phyloP scores from a whole-genome alignment of 2,113 vertebrate species.

The Aleadryas rufinucha region DNA sequence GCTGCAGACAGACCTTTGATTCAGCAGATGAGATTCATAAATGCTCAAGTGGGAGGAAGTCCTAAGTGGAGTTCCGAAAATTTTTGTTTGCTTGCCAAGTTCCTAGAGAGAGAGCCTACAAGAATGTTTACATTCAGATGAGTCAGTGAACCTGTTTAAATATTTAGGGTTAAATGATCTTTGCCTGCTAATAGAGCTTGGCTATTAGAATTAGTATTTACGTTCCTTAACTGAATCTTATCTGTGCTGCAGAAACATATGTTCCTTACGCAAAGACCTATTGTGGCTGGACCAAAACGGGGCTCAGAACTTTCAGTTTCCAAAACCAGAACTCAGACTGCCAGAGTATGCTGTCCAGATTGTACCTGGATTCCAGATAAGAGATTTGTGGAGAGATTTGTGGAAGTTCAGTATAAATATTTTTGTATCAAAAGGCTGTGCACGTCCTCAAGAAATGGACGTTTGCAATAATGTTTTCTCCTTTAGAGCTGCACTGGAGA shows the following conservation, averaged over 20 bases:
- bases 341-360: not conserved
- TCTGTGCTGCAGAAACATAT: not conserved
- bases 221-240: not conserved
- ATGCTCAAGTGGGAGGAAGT: not conserved
- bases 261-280: not conserved
- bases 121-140: not conserved
- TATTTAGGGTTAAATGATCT: not conserved
- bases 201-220: not conserved
- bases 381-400: not conserved
- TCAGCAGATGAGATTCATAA: not conserved
- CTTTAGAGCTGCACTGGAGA: not conserved
- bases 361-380: not conserved
- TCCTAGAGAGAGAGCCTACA: not conserved
- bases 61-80: not conserved
- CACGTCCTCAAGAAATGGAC: not conserved
- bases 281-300: fast-evolving
- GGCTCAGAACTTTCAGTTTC: not conserved
- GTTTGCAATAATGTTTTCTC: not conserved
- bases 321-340: not conserved
- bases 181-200: not conserved
- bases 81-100: slow-evolving; percentile 30
- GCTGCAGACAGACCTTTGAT: not conserved
- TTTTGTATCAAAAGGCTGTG: not conserved
- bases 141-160: not conserved
- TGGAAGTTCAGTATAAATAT: not conserved